Conservation (phyloP, 2,113 vertebrate species). For the Pheucticus melanocephalus region DNA sequence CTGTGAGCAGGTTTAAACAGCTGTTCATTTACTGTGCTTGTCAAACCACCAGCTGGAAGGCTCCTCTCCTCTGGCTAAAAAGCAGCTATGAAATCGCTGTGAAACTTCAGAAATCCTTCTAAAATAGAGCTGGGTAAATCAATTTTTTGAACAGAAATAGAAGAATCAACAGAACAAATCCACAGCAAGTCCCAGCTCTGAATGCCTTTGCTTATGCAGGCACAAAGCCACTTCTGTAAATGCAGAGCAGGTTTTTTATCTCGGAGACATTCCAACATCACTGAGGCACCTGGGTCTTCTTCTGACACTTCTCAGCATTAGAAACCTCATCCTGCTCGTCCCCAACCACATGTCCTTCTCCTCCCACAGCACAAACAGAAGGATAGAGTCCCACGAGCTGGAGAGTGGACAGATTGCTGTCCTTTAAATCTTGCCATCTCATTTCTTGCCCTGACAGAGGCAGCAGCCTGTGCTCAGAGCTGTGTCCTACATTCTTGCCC, state of each 20-base stretch:
- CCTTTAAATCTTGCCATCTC: background rate
- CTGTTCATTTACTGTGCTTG: background rate
- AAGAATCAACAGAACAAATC: background rate
- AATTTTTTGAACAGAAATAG: background rate
- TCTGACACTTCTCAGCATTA: background rate
- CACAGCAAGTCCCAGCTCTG: background rate
- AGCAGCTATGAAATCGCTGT: background rate
- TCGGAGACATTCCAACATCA: background rate
- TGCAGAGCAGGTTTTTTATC: background rate
- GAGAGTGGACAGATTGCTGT: background rate
- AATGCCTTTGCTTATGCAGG: background rate
- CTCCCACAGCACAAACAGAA: background rate
- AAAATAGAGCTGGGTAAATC: background rate
- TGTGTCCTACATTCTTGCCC: slow-evolving; percentile 15
- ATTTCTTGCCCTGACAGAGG: background rate
- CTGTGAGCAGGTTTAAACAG: background rate
- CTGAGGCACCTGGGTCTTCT: background rate
- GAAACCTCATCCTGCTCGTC: background rate
- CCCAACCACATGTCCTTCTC: background rate
- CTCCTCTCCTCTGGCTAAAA: background rate
- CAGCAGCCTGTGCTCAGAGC: background rate
- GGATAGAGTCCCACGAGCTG: background rate
- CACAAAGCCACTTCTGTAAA: background rate
- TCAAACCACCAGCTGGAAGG: background rate
- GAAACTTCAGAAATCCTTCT: background rate